Evolutionary conservation across 2,113 vertebrate genomes (phyloP).

Genomic region (Festucalex cinctus): DNA sequence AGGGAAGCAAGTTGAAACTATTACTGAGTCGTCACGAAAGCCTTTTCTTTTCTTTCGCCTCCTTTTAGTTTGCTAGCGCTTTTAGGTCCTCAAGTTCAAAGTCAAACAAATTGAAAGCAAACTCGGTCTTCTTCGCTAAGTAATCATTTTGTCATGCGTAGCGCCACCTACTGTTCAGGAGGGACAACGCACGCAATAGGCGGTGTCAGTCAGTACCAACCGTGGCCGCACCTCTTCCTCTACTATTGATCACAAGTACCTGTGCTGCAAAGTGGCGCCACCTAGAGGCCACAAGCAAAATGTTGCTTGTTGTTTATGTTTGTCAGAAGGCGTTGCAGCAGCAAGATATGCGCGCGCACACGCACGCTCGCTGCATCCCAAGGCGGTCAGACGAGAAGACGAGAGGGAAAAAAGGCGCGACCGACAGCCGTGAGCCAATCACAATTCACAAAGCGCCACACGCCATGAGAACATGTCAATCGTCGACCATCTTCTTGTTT

Average conservation of each 20-base stretch:
- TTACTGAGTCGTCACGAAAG: no score
- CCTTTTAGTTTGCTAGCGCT: no score
- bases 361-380: constrained; percentile 32
- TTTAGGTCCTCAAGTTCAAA: no score
- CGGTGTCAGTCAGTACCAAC: no score
- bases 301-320: background rate
- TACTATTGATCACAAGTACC: background rate
- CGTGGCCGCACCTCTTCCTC: no score
- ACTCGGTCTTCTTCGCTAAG: background rate
- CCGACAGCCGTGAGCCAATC: background rate
- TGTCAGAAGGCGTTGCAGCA: background rate
- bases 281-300: background rate
- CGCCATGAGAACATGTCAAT: no score
- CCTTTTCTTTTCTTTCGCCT: no score
- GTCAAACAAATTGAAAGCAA: no score
- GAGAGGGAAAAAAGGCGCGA: constrained; percentile 83
- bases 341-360: background rate
- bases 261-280: background rate
- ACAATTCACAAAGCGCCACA: no score
- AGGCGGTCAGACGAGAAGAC: constrained; percentile 86
- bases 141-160: background rate
- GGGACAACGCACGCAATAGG: no score
- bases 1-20: no score
- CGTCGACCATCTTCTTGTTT: background rate
- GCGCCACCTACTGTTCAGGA: background rate